Base-by-base conservation (phyloP, 1,140 invertebrate genomes). In the Andrena cerasifolii region DNA sequence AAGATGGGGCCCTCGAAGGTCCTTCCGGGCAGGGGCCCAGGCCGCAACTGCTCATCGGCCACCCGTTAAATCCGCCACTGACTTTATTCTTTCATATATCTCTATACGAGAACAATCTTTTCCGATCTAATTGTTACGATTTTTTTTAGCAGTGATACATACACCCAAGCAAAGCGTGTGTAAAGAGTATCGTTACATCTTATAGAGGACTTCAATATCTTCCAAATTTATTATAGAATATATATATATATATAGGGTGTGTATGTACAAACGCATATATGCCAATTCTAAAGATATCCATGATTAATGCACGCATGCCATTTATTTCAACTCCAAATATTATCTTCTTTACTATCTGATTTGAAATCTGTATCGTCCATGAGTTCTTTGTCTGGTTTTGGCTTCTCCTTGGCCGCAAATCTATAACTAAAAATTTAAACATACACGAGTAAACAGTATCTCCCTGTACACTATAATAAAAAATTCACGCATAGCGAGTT, bases 321-420 rank as follows among this genome's bases (percentile, higher is more conserved):
- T 18, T 40, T 14, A 2, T 3, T 53, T 74, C 49, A 66, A 31
- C 7, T 3, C 33, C 14, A 74, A 16, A 28, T 24, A 16, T 28
- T 31, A 1, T 28, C 24, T 7, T 54, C 21, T 7, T 18, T 36
- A 3, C 4, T 40, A 28, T 51, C 47, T 8, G 16, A 4, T n/a
- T n/a, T 18, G 4, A 24, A 21, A 51, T 0, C 7, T n/a, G 24
- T 2, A 18, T 65, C 28, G 4, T 53, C 18, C 1, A 3, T 0
- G 4, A 8, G 0, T 18, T 16, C 43, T 0, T 0, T 24, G 1
- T 71, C 18, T 28, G 21, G 28, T 0, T 2, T 10, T 24, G n/a
- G 14, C 8, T 5, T 14, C n/a, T 3, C 0, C 0, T 14, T 14
- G n/a, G 3, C 14, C 5, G 7, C 12, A 0, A 0, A n/a, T 3